Evolutionary conservation across 2,113 vertebrate genomes (phyloP), one percentile per base, ranked within the genome.

Genomic region (Clarias macrocephalus): DNA sequence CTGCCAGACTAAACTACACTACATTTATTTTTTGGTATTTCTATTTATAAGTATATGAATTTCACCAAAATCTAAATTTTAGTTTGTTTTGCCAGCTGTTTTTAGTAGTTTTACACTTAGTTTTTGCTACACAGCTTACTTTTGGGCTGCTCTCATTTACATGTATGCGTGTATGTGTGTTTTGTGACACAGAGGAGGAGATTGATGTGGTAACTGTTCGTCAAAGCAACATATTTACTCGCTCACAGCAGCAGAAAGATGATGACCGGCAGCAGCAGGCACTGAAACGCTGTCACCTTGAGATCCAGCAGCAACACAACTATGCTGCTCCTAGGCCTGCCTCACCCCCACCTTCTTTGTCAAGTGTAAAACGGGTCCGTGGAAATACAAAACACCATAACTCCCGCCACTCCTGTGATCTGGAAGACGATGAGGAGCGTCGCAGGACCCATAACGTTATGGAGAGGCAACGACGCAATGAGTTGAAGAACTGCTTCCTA

Each of bases 221-320:
- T 7, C 90, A 93, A 19, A 23, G 93, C 42, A 88, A 92, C 12
- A 88, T 75, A 0, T 48, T 72, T 1, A 82, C 93, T 13, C 86
- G 85, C 10, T 90, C 92, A 16, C 85, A 93, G 57, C 75, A 86
- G 37, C 90, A 92, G 1, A 57, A 19, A 75, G 90, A 88, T 37
- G 75, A 88, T 60, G 84, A 68, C 21, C 88, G 85, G 86, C 90
- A 92, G 76, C 86, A 89, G 75, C 87, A 70, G 0, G 93, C 92
- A 3, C 85, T 90, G 0, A 93, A 94, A 48, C 94, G 93, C 18
- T 91, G 93, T 73, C 89, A 93, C 87, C 82, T 93, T 0, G 94
- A 96, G 81, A 96, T 96, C 92, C 95, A 96, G 48, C 92, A 92
- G 83, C 96, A 96, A 11, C 96, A 96, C 93, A 96, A 96, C 92